Percentiles rank a stretch among this genome's conserved stretches.
Conservation (phyloP, 2,888 invertebrate genomes). For the Pilophorus perplexus region DNA sequence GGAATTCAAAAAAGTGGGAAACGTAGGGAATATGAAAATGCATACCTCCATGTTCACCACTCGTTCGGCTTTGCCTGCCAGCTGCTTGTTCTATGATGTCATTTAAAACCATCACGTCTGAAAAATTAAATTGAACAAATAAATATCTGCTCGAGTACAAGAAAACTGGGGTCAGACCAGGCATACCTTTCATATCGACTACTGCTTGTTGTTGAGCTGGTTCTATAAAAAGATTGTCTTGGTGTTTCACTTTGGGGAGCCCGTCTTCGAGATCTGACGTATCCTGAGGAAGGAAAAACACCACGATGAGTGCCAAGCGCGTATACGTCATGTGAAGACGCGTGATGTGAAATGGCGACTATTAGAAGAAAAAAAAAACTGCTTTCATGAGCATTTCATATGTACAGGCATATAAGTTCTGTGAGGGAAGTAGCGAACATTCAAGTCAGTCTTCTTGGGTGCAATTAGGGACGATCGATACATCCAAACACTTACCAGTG, state of each 20-base stretch:
- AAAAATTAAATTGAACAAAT: conserved; percentile 50
- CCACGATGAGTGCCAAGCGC: no score
- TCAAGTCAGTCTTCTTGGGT: no score
- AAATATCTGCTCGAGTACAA: no score
- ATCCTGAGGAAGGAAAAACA: conserved; percentile 44
- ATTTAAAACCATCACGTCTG: conserved; percentile 96
- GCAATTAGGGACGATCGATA: no score
- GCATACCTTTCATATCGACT: conserved; percentile 88
- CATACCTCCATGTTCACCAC: conserved; percentile 78
- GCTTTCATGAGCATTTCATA: no score
- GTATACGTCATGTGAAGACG: no score
- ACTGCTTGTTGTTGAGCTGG: conserved; percentile 81
- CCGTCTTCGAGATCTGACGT: conserved; percentile 48
- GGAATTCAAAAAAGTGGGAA: background rate
- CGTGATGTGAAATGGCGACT: no score
- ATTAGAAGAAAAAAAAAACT: no score
- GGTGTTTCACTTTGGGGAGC: conserved; percentile 59
- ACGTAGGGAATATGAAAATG: background rate
- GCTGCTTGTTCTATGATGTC: conserved; percentile 96
- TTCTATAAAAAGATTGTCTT: conserved; percentile 91
- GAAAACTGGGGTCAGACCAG: background rate
- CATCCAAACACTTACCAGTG: no score
- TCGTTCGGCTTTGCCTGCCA: conserved; percentile 78
- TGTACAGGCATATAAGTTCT: no score
- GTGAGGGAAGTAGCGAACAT: no score